Conservation (phyloP, 2,113 vertebrate genomes). For the Psephotus haematonotus region DNA sequence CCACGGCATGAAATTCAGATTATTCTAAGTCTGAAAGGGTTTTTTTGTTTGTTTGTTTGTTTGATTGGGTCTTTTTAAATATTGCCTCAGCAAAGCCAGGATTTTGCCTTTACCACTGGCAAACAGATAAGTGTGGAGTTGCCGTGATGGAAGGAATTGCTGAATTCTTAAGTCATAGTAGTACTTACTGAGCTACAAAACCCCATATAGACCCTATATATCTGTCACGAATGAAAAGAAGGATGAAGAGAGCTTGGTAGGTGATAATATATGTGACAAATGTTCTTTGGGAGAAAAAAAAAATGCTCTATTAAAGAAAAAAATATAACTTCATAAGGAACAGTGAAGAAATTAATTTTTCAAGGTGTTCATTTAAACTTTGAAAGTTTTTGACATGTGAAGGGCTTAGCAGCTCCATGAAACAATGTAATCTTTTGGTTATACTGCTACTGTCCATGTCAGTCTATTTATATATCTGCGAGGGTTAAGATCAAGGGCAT, state of each 20-base stretch:
- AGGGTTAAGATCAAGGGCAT: constrained; percentile 70
- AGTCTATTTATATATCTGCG: constrained; percentile 70
- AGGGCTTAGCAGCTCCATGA: constrained; percentile 52
- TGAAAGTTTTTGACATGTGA: constrained; percentile 57
- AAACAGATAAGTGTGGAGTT: neutral
- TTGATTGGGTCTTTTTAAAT: neutral
- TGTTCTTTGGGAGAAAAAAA: neutral
- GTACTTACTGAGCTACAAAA: neutral
- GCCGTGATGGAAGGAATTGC: neutral
- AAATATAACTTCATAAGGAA: neutral
- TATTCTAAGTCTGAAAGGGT: neutral
- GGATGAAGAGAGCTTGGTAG: neutral
- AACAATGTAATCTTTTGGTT: constrained; percentile 54
- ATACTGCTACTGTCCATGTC: neutral
- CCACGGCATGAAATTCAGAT: neutral
- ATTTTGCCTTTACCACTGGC: neutral
- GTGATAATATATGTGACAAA: neutral
- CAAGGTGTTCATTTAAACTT: constrained; percentile 54
- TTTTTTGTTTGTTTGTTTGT: neutral
- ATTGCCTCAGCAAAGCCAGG: neutral
- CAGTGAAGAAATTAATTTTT: constrained; percentile 48
- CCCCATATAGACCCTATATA: neutral
- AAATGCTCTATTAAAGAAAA: neutral
- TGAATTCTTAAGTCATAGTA: neutral
- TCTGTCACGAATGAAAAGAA: neutral